Percentiles rank a stretch among this genome's conserved stretches.
Evolutionary conservation across 2,888 invertebrate genomes (phyloP).

Genomic region (Drosophila anomalata): DNA sequence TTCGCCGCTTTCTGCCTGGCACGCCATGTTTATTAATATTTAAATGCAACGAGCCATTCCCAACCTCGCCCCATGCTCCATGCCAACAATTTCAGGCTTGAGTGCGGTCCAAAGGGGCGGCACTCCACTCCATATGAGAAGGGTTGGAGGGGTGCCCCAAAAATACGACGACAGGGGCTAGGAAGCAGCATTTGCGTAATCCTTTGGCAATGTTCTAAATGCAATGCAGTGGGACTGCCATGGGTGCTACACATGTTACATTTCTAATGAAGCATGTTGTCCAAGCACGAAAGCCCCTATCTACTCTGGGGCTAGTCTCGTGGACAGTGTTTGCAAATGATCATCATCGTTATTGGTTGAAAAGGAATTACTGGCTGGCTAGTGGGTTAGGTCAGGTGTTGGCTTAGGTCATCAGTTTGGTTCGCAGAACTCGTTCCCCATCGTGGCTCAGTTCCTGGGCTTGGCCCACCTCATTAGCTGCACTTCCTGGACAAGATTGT

Average conservation of each 20-base stretch:
- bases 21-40: slow-evolving; percentile 80
- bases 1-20: slow-evolving; percentile 71
- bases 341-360: slow-evolving; percentile 33
- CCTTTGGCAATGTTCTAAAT: slow-evolving; percentile 57
- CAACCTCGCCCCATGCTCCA: slow-evolving; percentile 27
- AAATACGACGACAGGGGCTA: not conserved
- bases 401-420: slow-evolving; percentile 33
- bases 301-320: not conserved
- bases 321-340: slow-evolving; percentile 36
- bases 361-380: slow-evolving; percentile 4
- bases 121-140: not conserved
- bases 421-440: slow-evolving; percentile 1
- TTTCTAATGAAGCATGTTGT: slow-evolving; percentile 71
- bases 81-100: slow-evolving; percentile 73
- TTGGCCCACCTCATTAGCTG: slow-evolving; percentile 46
- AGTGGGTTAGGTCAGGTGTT: slow-evolving; percentile 33
- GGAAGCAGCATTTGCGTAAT: slow-evolving; percentile 60
- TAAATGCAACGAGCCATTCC: slow-evolving; percentile 77
- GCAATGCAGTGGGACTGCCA: slow-evolving; percentile 21
- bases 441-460: slow-evolving; percentile 9
- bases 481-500: slow-evolving; percentile 45
- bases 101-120: slow-evolving; percentile 46
- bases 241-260: slow-evolving; percentile 53
- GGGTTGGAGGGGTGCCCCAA: not conserved
- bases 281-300: slow-evolving; percentile 45